Base-by-base conservation (phyloP, 2,797 vertebrate genomes). In the Sylvia borin region DNA sequence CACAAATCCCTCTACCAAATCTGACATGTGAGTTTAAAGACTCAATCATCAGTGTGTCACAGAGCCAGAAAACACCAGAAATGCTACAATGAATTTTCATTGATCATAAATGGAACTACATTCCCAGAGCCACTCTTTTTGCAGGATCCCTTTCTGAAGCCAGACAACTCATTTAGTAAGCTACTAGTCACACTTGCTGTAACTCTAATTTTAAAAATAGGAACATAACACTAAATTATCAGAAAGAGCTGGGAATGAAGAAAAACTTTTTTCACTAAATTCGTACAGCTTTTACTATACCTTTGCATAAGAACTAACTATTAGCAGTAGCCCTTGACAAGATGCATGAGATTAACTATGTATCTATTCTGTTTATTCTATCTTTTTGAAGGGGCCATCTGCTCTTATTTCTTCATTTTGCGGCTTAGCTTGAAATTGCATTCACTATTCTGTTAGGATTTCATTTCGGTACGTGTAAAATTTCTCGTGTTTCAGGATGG, bases 381-480 rank as follows among this genome's bases (percentile, higher is more conserved):
- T 95, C 96, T 94, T 95, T 91, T 78, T 89, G 74, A 90, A 74
- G 32, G 18, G 82, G 75, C 93, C 92, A 96, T 93, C 95, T 97
- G 93, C 93, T 96, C 80, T 90, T 67, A 84, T 65, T 94, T 91
- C 95, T 94, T 78, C 45, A 75, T 96, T 93, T 75, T 34, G 6
- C 68, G 19, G 57, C 77, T 45, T 47, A 62, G 55, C 55, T 72
- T 64, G 16, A 93, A 88, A 92, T 42, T 62, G 67, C 29, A 78
- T 32, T 90, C 71, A 67, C 51, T 70, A n/a, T 88, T 83, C 76
- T 54, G 76, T 77, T 81, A 88, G 75, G 4, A 87, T 91, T 97
- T 96, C 95, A 95, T 80, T 93, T 91, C 85, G 65, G n/a, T 68
- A 76, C 38, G 38, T 9, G 32, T 64, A 65, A 81, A 87, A 61